phyloP scores from a whole-genome alignment of 2,797 vertebrate genomes.

The Smutsia temminckii region DNA sequence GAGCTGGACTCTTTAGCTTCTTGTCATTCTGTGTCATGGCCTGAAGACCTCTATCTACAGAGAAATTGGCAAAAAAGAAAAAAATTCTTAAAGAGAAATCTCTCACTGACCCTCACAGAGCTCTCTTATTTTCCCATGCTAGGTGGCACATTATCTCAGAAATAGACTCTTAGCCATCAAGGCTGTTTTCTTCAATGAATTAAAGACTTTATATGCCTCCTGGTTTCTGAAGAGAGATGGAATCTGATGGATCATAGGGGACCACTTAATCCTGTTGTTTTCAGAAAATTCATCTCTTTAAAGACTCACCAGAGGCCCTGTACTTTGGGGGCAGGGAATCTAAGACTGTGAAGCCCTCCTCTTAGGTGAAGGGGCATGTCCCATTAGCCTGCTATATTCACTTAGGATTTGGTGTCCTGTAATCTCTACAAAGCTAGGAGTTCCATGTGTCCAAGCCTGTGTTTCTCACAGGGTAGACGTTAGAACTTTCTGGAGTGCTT shows the following conservation, averaged over 20 bases:
- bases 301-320: neutral
- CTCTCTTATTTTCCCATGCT: neutral
- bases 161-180: neutral
- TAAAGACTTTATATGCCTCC: neutral
- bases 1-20: conserved; percentile 30
- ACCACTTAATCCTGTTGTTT: neutral
- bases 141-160: neutral
- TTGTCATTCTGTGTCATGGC: neutral
- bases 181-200: neutral
- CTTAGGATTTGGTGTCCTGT: neutral
- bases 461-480: neutral
- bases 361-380: neutral
- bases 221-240: neutral
- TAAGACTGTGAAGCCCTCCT: neutral
- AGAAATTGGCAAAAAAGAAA: neutral
- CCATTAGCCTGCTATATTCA: neutral
- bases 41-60: conserved; percentile 41
- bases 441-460: neutral
- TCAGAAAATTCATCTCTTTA: neutral
- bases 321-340: neutral
- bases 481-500: neutral
- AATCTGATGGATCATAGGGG: neutral
- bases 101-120: neutral
- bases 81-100: neutral
- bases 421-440: neutral